These are phyloP conservation scores for Fistularia tabacaria DNA, from an alignment of 2,797 vertebrate species.

Conservation along the genomic window DNA sequence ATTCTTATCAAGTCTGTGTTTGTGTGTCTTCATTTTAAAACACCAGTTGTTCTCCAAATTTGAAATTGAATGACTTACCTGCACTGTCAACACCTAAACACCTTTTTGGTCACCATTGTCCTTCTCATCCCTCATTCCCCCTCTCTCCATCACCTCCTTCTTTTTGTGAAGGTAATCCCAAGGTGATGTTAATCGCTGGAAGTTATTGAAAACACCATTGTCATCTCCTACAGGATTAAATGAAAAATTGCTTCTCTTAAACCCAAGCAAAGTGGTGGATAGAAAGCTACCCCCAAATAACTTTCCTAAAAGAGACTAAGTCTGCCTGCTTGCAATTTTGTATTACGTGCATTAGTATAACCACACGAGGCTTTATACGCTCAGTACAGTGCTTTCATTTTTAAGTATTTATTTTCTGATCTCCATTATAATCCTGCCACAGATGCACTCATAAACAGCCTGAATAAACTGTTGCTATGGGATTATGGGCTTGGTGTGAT, in stretches of 20 bases:
- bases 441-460: conserved; percentile 33
- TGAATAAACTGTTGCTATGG: conserved; percentile 10
- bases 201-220: conserved; percentile 50
- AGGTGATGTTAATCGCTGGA: conserved; percentile 60
- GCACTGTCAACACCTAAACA: conserved; percentile 30
- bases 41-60: conserved; percentile 4
- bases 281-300: conserved; percentile 41
- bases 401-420: no score
- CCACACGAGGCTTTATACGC: neutral
- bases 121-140: conserved; percentile 4
- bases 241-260: conserved; percentile 45
- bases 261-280: conserved; percentile 35
- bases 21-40: conserved; percentile 12
- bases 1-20: neutral
- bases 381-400: no score
- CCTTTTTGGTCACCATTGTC: conserved; percentile 25
- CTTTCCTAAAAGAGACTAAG: conserved; percentile 20
- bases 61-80: conserved; percentile 16
- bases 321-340: neutral
- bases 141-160: conserved; percentile 23
- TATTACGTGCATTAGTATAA: conserved; percentile 13
- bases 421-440: no score
- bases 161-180: conserved; percentile 62
- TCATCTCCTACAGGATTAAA: conserved; percentile 53
- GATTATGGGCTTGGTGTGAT: conserved; percentile 40